A percentile compares a stretch with the other conserved stretches of the same genome.
Evolutionary conservation across 2,113 vertebrate genomes (phyloP).

Genomic region (Ivindomyrus marchei): DNA sequence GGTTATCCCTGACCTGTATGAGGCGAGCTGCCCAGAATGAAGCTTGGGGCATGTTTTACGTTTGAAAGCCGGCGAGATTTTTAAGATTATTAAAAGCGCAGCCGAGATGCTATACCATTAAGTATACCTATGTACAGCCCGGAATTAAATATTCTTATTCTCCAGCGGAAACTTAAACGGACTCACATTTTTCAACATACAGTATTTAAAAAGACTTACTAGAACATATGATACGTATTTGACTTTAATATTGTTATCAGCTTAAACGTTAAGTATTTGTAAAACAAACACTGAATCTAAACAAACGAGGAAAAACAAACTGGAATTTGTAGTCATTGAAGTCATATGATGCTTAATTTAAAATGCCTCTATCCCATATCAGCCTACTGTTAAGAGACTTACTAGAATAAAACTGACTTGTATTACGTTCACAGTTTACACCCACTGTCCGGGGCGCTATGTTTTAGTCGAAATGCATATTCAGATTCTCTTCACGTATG

Average conservation of each 20-base stretch:
- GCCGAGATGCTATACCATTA: not conserved
- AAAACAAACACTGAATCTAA: not conserved
- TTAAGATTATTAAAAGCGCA: not conserved
- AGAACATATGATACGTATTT: not conserved
- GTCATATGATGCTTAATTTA: not conserved
- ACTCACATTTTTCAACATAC: not conserved
- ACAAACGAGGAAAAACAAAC: not conserved
- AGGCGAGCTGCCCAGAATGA: not conserved
- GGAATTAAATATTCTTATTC: not conserved
- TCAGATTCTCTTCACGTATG: not conserved
- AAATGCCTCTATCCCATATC: not conserved
- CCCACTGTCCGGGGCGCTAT: not conserved
- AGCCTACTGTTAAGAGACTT: not conserved
- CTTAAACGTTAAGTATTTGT: not conserved
- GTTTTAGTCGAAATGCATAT: conserved; percentile 9
- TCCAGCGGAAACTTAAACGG: not conserved
- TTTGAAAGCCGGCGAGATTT: not conserved
- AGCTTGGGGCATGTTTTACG: not conserved
- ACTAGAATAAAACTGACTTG: not conserved
- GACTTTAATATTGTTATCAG: not conserved
- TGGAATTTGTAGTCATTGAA: not conserved
- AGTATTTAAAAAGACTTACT: not conserved
- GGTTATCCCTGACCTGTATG: not conserved
- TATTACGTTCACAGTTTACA: not conserved
- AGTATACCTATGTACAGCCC: not conserved